These are phyloP conservation scores for Malaclemys terrapin DNA, from an alignment of 2,113 vertebrate species.

Conservation along the genomic window DNA sequence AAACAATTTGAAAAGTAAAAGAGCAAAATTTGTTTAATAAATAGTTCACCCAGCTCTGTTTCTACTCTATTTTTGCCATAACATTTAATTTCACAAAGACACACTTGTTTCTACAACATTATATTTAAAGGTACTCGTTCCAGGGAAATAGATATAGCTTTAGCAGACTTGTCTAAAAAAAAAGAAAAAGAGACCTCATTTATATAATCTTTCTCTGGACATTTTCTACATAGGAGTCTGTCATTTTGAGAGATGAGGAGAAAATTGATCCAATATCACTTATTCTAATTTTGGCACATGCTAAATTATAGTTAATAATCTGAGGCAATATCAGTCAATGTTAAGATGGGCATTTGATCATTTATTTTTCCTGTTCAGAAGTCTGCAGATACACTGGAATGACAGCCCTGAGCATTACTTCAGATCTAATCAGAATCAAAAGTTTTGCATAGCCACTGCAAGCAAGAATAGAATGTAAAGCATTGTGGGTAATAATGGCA, in stretches of 20 bases:
- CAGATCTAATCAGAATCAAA: slow-evolving; percentile 4
- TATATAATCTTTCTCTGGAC: neutral
- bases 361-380: neutral
- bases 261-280: slow-evolving; percentile 13
- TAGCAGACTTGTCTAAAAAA: fast-evolving
- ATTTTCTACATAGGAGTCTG: slow-evolving; percentile 3
- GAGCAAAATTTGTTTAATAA: neutral
- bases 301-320: neutral
- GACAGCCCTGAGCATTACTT: neutral
- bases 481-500: neutral
- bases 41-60: neutral
- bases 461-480: neutral
- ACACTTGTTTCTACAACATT: neutral
- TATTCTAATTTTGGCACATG: slow-evolving; percentile 40
- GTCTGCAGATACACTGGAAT: neutral
- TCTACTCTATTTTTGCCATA: neutral
- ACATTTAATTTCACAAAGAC: neutral
- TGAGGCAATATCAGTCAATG: neutral
- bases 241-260: slow-evolving; percentile 19
- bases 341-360: neutral
- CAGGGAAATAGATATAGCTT: neutral
- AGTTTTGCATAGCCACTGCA: neutral
- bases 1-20: neutral
- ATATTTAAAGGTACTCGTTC: neutral
- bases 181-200: fast-evolving